Conservation (phyloP, 37 sponge, comb jelly and placozoan genomes). For the Chondrosia reniformis region DNA sequence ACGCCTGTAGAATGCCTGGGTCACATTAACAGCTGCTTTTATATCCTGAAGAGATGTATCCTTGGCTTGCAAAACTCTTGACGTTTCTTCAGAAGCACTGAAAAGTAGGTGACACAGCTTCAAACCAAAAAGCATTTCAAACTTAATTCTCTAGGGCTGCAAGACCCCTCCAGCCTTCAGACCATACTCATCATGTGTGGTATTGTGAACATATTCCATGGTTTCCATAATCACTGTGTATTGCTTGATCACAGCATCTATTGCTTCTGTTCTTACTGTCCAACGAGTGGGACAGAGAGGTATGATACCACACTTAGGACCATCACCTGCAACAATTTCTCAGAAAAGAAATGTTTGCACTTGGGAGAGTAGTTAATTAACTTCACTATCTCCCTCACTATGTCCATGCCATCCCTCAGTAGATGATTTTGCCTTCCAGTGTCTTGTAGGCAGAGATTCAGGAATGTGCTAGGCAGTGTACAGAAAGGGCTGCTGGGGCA, state of each 20-base stretch:
- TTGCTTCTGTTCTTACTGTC: conserved; percentile 44
- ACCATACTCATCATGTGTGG: conserved; percentile 32
- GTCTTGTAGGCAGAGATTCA: conserved; percentile 41
- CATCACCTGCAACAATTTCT: conserved; percentile 22
- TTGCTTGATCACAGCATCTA: conserved; percentile 37
- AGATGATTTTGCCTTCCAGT: conserved; percentile 11
- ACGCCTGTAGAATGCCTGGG: conserved; percentile 27
- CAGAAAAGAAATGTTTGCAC: conserved; percentile 17
- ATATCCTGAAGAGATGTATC: conserved; percentile 24
- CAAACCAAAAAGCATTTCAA: conserved; percentile 63
- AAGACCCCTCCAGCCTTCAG: conserved; percentile 23
- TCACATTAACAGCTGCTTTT: conserved; percentile 37
- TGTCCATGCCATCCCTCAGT: conserved; percentile 10
- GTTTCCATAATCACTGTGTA: conserved; percentile 34
- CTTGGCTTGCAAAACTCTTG: conserved; percentile 13
- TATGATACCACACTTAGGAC: background rate
- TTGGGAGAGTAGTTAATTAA: conserved; percentile 33
- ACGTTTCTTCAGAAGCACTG: conserved; percentile 45
- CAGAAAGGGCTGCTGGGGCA: conserved; percentile 35
- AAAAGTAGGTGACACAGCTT: conserved; percentile 55
- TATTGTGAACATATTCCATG: background rate
- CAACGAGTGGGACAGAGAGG: conserved; percentile 50
- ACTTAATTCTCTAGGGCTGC: conserved; percentile 43
- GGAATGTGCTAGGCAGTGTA: conserved; percentile 42
- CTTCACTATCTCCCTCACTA: background rate